Evolutionary conservation across 1,140 invertebrate genomes (phyloP), one percentile per base, ranked within the genome.

Genomic region (Diploscapter pachys): DNA sequence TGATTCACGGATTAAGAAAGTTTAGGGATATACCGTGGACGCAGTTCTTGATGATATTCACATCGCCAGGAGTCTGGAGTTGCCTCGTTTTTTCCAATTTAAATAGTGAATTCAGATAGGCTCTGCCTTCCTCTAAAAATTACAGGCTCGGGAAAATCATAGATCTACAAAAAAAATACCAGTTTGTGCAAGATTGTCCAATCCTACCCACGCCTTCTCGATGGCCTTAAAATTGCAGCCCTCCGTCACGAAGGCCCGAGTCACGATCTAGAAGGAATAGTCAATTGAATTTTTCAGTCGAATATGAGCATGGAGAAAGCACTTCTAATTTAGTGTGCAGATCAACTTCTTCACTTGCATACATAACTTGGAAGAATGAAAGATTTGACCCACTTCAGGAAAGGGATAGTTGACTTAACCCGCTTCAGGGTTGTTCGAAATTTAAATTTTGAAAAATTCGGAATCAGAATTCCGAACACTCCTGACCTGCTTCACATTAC

Each of bases 181-280:
- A 56, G 77, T 81, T 48, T 84, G 75, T 4, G 77, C 78, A 54
- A 84, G 54, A 5, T 84, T 77, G n/a, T 59, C 31, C 50, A 84
- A 77, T 8, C 80, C 78, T 2, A 63, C 61, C 62, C 83, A 84
- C 50, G 65, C 74, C 9, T 65, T 55, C n/a, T 59, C 49, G 55
- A 84, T 59, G 63, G 73, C 68, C 55, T 79, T 79, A 31, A 89
- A 88, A 86, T 95, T 98, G 31, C 89, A 89, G 2, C 82, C 68
- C 75, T 89, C 89, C 0, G 88, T 89, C 3, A 87, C 86, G 86
- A 65, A 64, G 2, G 73, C 50, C 1, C 73, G 73, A 4, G 73
- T 74, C 5, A 74, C 73, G 31, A 74, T 74, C 73, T 74, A 49
- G 59, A 73, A 31, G 31, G 31, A 31, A 31, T 31, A 31, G 31